These are phyloP conservation scores for Temnothorax rugatulus DNA, from an alignment of 2,888 invertebrate genomes.

Conservation along the genomic window DNA sequence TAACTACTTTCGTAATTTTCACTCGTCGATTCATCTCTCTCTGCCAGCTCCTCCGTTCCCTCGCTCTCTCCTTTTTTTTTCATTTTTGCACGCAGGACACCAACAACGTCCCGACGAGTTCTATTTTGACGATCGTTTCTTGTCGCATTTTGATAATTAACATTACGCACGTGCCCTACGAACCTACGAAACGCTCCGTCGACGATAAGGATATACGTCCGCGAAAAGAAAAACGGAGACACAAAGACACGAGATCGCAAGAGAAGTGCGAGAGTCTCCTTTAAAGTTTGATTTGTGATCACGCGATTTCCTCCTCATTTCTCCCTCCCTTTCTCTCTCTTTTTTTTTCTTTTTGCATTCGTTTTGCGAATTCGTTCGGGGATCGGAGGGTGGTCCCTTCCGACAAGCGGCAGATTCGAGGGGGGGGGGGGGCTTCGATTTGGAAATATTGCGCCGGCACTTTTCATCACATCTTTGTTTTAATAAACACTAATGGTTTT, in stretches of 20 bases:
- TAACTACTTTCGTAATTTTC: slow-evolving; percentile 59
- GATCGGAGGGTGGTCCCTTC: background rate
- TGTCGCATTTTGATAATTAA: slow-evolving; percentile 32
- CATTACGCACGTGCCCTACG: slow-evolving; percentile 37
- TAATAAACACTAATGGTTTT: slow-evolving; percentile 82
- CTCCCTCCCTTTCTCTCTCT: background rate
- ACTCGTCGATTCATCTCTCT: slow-evolving; percentile 28
- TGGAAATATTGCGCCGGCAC: slow-evolving; percentile 81
- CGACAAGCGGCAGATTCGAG: slow-evolving; percentile 34
- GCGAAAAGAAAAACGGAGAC: slow-evolving; percentile 26
- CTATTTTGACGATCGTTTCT: slow-evolving; percentile 35
- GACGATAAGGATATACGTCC: background rate
- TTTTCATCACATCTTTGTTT: slow-evolving; percentile 76
- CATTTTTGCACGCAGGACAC: background rate
- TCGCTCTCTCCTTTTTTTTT: background rate
- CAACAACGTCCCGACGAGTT: slow-evolving; percentile 9
- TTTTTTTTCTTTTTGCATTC: slow-evolving; percentile 7
- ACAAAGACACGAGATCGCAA: slow-evolving; percentile 31
- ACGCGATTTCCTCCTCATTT: background rate
- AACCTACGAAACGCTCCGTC: slow-evolving; percentile 21
- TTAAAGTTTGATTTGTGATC: slow-evolving; percentile 26
- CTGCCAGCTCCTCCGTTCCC: slow-evolving; percentile 50
- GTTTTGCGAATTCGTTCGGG: background rate
- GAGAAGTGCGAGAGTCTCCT: slow-evolving; percentile 30
- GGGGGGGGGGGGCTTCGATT: slow-evolving; percentile 64